Conservation (phyloP, 2,797 vertebrate species). For the Peromyscus aztecus region DNA sequence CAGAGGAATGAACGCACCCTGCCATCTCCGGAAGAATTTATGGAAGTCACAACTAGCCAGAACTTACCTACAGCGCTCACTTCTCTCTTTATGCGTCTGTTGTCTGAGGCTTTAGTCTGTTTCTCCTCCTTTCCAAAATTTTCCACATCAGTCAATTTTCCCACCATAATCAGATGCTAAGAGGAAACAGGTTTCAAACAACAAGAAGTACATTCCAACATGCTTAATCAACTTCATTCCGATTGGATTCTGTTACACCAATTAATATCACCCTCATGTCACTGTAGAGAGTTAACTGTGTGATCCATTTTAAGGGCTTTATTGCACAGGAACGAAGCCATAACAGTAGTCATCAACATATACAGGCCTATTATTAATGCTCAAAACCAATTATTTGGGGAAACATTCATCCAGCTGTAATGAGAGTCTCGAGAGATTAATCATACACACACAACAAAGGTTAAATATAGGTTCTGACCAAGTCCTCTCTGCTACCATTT, state of each 20-base stretch:
- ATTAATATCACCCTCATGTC: slow-evolving; percentile 40
- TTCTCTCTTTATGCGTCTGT: slow-evolving; percentile 59
- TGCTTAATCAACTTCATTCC: slow-evolving; percentile 30
- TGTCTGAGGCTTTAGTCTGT: slow-evolving; percentile 44
- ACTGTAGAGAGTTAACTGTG: slow-evolving; percentile 53
- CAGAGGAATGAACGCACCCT: not conserved
- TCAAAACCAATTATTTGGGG: slow-evolving; percentile 75
- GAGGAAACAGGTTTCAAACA: slow-evolving; percentile 70
- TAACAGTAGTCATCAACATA: slow-evolving; percentile 20
- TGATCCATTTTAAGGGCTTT: not conserved
- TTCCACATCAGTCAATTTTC: slow-evolving; percentile 72
- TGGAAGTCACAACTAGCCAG: not conserved
- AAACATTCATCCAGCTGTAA: slow-evolving; percentile 75
- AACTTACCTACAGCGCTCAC: slow-evolving; percentile 75
- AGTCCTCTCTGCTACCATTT: slow-evolving; percentile 76
- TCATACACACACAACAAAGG: slow-evolving; percentile 3
- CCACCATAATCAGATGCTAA: slow-evolving; percentile 71
- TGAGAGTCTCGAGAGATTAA: slow-evolving; percentile 76
- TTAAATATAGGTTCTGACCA: slow-evolving; percentile 75
- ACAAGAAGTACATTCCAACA: slow-evolving; percentile 54
- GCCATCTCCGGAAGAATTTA: not conserved
- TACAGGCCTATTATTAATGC: not conserved
- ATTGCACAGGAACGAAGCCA: slow-evolving; percentile 58
- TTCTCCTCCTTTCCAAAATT: slow-evolving; percentile 72
- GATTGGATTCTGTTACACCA: slow-evolving; percentile 41